Conservation (phyloP, 2,888 invertebrate genomes). For the Drosophila emarginata region DNA sequence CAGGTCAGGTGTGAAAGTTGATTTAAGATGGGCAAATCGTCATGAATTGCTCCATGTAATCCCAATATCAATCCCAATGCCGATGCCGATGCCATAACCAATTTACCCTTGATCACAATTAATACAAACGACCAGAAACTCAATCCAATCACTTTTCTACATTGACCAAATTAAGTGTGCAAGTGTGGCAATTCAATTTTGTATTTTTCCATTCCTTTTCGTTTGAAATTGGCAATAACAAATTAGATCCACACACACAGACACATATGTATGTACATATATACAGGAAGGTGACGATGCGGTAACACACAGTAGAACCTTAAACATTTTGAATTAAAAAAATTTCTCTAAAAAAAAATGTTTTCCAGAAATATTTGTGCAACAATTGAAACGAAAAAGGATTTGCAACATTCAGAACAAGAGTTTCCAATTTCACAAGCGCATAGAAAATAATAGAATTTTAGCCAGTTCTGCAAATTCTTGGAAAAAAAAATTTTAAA, state of each 20-base stretch:
- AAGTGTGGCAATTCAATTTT: conserved; percentile 25
- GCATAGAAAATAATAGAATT: background rate
- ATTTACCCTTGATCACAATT: conserved; percentile 20
- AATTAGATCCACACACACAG: conserved; percentile 10
- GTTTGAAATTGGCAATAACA: conserved; percentile 8
- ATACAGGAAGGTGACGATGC: background rate
- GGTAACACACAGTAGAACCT: background rate
- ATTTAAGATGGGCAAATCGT: conserved; percentile 21
- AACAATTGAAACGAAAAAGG: background rate
- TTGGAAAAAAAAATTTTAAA: conserved; percentile 12
- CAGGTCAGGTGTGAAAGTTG: conserved; percentile 56
- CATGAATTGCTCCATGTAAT: background rate
- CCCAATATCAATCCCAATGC: background rate
- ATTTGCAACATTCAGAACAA: background rate
- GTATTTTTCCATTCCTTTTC: background rate
- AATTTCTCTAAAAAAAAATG: background rate
- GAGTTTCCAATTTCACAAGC: background rate
- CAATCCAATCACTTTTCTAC: conserved; percentile 20
- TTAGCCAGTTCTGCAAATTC: background rate
- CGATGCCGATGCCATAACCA: conserved; percentile 11
- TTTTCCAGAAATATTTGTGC: background rate
- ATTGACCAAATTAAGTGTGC: conserved; percentile 16
- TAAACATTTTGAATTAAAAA: conserved; percentile 29
- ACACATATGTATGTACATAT: background rate
- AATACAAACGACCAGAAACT: background rate